phyloP scores from a whole-genome alignment of 2,888 invertebrate genomes.

The Volucella zonaria region DNA sequence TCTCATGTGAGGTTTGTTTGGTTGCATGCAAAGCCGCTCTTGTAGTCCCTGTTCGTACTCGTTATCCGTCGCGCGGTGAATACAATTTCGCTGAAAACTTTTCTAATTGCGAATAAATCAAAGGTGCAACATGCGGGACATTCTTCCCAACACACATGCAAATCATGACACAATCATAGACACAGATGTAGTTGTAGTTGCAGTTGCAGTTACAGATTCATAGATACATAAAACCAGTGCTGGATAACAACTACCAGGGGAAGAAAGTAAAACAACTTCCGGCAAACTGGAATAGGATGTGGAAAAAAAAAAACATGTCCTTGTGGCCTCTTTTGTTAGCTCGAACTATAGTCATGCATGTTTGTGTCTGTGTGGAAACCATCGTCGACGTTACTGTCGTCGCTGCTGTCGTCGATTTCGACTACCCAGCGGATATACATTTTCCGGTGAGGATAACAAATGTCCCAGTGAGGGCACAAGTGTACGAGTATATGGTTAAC shows the following conservation, averaged over 20 bases:
- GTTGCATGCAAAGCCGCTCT: slow-evolving; percentile 12
- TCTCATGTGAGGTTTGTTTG: slow-evolving; percentile 47
- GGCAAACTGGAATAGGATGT: slow-evolving; percentile 64
- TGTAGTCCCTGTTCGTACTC: neutral
- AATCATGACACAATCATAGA: neutral
- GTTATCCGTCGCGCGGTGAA: slow-evolving; percentile 46
- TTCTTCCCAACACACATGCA: slow-evolving; percentile 4
- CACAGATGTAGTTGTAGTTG: neutral
- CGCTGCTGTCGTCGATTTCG: slow-evolving; percentile 42
- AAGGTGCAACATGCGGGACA: slow-evolving; percentile 64
- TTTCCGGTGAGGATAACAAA: slow-evolving; percentile 64
- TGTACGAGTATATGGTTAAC: slow-evolving; percentile 49
- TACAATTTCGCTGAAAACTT: slow-evolving; percentile 63
- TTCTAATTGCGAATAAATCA: slow-evolving; percentile 71
- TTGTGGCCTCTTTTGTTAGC: slow-evolving; percentile 45
- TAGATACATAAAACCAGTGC: slow-evolving; percentile 39
- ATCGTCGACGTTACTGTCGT: slow-evolving; percentile 7
- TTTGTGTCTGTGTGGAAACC: slow-evolving; percentile 1
- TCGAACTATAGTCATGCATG: neutral
- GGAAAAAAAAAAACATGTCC: slow-evolving; percentile 50
- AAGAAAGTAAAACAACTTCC: slow-evolving; percentile 48
- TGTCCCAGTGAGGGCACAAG: slow-evolving; percentile 47
- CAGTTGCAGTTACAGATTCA: neutral
- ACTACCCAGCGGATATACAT: slow-evolving; percentile 55
- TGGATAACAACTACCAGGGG: neutral